Percentiles rank a stretch among this genome's conserved stretches.
Evolutionary conservation across 2,888 invertebrate genomes (phyloP).

Genomic region (Petrolisthes cinctipes): DNA sequence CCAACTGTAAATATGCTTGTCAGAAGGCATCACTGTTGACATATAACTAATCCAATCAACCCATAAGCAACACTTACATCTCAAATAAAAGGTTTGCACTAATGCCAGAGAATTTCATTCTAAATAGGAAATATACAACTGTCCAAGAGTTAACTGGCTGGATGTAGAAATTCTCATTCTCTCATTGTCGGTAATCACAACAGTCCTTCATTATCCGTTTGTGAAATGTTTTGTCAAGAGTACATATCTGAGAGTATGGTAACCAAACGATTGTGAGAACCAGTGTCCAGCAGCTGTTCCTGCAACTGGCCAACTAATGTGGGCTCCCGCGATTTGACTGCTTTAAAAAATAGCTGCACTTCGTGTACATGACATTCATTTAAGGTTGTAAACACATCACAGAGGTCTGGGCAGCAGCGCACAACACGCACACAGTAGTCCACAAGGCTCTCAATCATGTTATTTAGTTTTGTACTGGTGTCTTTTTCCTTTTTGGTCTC

Average conservation of each 20-base stretch:
- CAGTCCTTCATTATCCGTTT: background rate
- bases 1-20: no score
- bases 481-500: background rate
- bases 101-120: no score
- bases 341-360: conserved; percentile 57
- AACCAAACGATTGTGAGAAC: conserved; percentile 56
- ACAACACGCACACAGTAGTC: conserved; percentile 54
- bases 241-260: conserved; percentile 62
- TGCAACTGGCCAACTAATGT: conserved; percentile 60
- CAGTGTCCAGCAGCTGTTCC: conserved; percentile 62
- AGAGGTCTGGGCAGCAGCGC: conserved; percentile 40
- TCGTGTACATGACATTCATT: conserved; percentile 64
- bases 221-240: conserved; percentile 34
- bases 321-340: conserved; percentile 48
- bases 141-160: no score
- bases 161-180: no score
- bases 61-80: no score
- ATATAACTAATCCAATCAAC: no score
- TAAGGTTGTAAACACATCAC: conserved; percentile 43
- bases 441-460: conserved; percentile 32
- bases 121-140: no score
- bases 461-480: conserved; percentile 24
- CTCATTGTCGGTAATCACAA: background rate
- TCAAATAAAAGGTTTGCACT: no score
- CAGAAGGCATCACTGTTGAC: no score